Conservation (phyloP, 2,113 vertebrate species). For the Oxyruncus cristatus region DNA sequence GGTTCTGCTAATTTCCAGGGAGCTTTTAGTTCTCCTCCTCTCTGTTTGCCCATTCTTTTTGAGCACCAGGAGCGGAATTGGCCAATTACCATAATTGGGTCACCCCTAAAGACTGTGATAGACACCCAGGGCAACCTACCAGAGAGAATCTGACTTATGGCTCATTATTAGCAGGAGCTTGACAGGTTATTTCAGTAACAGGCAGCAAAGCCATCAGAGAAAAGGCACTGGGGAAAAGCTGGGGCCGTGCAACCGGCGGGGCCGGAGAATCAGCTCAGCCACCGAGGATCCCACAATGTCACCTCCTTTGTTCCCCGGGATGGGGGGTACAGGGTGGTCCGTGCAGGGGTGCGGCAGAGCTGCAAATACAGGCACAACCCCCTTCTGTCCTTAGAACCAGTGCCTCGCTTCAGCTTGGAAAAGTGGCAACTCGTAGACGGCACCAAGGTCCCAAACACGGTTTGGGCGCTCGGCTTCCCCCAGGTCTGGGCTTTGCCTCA, state of each 20-base stretch:
- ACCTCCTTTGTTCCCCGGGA: background rate
- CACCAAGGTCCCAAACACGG: accelerated
- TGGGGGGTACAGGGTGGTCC: accelerated
- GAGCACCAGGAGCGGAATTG: conserved; percentile 31
- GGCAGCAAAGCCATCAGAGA: conserved; percentile 44
- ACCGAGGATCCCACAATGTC: background rate
- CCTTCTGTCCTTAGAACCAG: accelerated
- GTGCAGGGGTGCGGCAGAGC: accelerated
- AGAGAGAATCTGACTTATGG: conserved; percentile 72
- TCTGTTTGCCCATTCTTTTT: conserved; percentile 29
- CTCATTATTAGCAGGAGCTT: conserved; percentile 62
- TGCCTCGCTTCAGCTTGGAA: accelerated
- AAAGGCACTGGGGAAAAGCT: background rate
- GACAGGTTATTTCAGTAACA: conserved; percentile 67
- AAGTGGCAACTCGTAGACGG: accelerated
- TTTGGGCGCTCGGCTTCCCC: accelerated
- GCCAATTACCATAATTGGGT: conserved; percentile 78
- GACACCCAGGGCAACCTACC: conserved; percentile 71
- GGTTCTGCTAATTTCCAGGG: background rate
- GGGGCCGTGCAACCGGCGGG: background rate
- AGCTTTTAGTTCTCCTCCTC: conserved; percentile 6
- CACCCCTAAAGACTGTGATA: conserved; percentile 71
- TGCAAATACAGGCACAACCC: too few relatives aligned
- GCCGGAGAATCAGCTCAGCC: background rate
- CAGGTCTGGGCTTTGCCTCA: background rate